Evolutionary conservation across 2,797 vertebrate genomes (phyloP), one percentile per base, ranked within the genome.

Genomic region (Pelobates cultripes): DNA sequence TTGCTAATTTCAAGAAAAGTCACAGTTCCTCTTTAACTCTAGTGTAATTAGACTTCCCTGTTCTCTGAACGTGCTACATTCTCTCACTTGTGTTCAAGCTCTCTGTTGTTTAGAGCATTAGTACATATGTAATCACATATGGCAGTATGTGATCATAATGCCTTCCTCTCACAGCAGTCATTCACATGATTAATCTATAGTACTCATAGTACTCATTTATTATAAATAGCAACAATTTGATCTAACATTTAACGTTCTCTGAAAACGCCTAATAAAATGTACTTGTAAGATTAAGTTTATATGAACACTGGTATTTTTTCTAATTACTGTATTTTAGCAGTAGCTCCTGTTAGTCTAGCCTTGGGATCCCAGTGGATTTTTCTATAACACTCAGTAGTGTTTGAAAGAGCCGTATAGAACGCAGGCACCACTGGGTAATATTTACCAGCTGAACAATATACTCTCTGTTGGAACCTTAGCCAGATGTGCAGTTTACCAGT

Each of bases 401-500:
- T 86, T 83, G 81, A 85, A 70, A 71, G 85, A 86, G 85, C 74
- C 77, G 82, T 68, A 71, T 63, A 86, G 78, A 45, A 77, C 73
- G 71, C 80, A 86, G 63, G 42, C 85, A 69, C 53, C 40, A 69
- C 53, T 71, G 81, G 78, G 63, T 0, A 1, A 43, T 72, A 70
- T 88, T 87, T 81, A 85, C 7, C 0, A 64, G 13, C 61, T 81
- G 69, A 87, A 90, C 85, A 89, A 86, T 1, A 4, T 68, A 70
- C 66, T 81, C 55, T 81, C 78, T 91, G 87, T 89, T 86, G 70
- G 64, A 82, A 66, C 64, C 55, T 53, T 82, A 76, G 43, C 61
- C 84, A 75, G 47, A 80, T 75, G 79, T 68, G 68, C 43, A 60
- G 68, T 72, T 81, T 82, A 79, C 73, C 79, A 17, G 68, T 44